phyloP scores from a whole-genome alignment of 2,113 vertebrate species.

The Okapia johnstoni region DNA sequence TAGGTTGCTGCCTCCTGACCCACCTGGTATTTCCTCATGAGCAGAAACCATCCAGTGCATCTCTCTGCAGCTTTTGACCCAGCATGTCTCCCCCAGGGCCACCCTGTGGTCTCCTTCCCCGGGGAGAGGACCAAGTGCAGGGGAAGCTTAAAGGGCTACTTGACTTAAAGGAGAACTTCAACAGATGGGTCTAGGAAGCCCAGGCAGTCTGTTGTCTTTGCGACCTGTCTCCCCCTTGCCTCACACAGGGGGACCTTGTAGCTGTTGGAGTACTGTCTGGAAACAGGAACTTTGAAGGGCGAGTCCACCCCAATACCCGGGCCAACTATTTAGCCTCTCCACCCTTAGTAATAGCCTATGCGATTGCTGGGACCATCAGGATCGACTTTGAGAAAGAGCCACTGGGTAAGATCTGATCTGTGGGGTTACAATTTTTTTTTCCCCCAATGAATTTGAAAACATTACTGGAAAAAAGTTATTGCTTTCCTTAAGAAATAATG shows the following conservation, averaged over 20 bases:
- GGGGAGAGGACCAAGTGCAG: background rate
- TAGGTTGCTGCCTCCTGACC: background rate
- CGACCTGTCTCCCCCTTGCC: background rate
- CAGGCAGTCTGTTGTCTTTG: background rate
- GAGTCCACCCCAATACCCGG: constrained; percentile 96
- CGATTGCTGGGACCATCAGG: constrained; percentile 92
- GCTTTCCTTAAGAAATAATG: background rate
- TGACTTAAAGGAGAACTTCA: background rate
- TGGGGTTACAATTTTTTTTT: background rate
- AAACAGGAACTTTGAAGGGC: constrained; percentile 97
- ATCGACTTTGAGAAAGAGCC: constrained; percentile 95
- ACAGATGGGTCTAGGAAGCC: background rate
- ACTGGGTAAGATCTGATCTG: constrained; percentile 83
- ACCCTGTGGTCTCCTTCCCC: fast-evolving
- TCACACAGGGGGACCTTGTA: constrained; percentile 90
- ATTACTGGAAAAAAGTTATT: background rate
- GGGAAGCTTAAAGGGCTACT: background rate
- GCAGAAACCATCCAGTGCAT: background rate
- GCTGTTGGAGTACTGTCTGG: constrained; percentile 94
- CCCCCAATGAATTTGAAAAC: background rate
- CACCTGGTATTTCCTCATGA: background rate
- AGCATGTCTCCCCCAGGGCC: background rate
- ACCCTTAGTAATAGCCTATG: constrained; percentile 94
- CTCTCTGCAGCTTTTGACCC: background rate
- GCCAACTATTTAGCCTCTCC: constrained; percentile 98